Percentiles rank a stretch among this genome's conserved stretches.
These are phyloP conservation scores for Glareola pratincola DNA, from an alignment of 2,113 vertebrate species.

Conservation along the genomic window DNA sequence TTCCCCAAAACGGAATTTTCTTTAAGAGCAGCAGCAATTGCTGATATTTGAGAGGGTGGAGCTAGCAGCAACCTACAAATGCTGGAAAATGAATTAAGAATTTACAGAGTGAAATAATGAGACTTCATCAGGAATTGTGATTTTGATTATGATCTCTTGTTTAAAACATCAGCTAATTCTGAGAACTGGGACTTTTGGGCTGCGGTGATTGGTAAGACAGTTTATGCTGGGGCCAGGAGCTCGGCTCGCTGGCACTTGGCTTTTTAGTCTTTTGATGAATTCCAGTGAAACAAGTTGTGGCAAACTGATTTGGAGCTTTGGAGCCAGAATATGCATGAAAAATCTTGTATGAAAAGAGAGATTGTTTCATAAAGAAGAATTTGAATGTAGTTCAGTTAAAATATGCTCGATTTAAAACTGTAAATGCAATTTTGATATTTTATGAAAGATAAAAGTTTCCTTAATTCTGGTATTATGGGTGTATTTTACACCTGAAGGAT, in stretches of 20 bases:
- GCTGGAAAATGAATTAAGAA: conserved; percentile 45
- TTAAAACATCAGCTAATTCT: neutral
- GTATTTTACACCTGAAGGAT: conserved; percentile 57
- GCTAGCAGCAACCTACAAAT: neutral
- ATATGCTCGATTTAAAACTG: conserved; percentile 56
- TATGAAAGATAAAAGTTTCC: conserved; percentile 58
- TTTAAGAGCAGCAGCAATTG: conserved; percentile 7
- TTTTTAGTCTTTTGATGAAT: conserved; percentile 35
- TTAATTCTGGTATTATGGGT: neutral
- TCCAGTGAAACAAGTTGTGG: conserved; percentile 70
- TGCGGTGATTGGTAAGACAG: neutral
- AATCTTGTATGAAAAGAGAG: conserved; percentile 51
- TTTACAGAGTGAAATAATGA: conserved; percentile 2
- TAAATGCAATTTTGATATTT: conserved; percentile 50
- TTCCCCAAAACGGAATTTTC: conserved; percentile 58
- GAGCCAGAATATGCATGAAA: conserved; percentile 54
- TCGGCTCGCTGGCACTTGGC: neutral
- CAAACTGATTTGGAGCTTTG: conserved; percentile 46
- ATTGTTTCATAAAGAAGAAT: conserved; percentile 41
- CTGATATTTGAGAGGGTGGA: conserved; percentile 26
- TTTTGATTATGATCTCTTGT: neutral
- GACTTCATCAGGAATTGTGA: neutral
- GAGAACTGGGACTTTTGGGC: neutral
- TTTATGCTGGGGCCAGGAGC: neutral
- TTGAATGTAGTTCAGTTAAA: conserved; percentile 59